Evolutionary conservation across 2,797 vertebrate genomes (phyloP).

Genomic region (Avahi laniger): DNA sequence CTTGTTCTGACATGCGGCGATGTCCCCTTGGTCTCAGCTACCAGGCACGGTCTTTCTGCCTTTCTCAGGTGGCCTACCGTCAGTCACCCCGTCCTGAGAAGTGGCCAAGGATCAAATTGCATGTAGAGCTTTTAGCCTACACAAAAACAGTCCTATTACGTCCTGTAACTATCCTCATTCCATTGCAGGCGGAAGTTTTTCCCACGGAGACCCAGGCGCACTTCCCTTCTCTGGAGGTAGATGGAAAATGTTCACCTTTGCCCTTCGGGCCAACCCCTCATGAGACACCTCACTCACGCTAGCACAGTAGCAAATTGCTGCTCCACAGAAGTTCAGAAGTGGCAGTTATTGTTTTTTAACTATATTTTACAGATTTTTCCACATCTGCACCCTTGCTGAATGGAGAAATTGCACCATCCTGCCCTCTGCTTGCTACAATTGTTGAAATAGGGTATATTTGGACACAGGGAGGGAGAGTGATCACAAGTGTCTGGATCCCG

Average conservation of each 20-base stretch:
- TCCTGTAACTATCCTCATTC: background rate
- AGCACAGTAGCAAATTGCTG: background rate
- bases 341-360: background rate
- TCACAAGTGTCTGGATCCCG: background rate
- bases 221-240: background rate
- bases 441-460: background rate
- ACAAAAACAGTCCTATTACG: background rate
- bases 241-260: background rate
- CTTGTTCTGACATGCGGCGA: background rate
- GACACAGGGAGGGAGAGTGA: background rate
- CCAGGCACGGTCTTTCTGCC: background rate
- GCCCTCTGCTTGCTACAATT: background rate
- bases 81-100: background rate
- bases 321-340: background rate
- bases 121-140: background rate
- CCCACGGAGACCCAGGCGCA: background rate
- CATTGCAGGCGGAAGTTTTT: background rate
- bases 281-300: background rate
- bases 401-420: background rate
- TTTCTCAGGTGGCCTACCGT: background rate
- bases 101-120: background rate
- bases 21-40: background rate
- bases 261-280: background rate
- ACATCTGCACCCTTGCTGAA: background rate
- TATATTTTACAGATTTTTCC: constrained; percentile 32